These are phyloP conservation scores for Poeciliopsis presidionis DNA, from an alignment of 2,797 vertebrate species.

Conservation along the genomic window DNA sequence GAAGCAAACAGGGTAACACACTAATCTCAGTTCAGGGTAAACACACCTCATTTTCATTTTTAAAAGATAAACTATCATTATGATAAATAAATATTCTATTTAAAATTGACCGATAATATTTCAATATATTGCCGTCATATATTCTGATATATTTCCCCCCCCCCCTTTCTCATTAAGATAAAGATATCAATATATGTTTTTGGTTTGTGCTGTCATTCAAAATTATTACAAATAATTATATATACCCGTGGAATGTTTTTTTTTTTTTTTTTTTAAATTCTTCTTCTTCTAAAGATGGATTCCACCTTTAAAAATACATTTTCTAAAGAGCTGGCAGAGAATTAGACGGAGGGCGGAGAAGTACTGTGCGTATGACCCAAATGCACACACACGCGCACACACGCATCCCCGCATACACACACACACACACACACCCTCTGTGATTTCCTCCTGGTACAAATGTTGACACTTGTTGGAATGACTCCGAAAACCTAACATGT, in stretches of 20 bases:
- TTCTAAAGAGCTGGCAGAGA: conserved; percentile 45
- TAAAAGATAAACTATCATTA: conserved; percentile 67
- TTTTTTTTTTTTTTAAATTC: neutral
- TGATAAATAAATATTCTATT: conserved; percentile 78
- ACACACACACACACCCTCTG: neutral
- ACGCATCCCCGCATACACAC: neutral
- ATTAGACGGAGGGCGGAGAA: conserved; percentile 25
- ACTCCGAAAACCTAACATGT: conserved; percentile 36
- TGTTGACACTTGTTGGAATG: conserved; percentile 52
- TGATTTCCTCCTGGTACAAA: conserved; percentile 26
- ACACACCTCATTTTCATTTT: conserved; percentile 56
- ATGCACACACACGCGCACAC: neutral
- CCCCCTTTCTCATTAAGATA: conserved; percentile 62
- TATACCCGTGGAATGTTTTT: conserved; percentile 68
- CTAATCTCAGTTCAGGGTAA: conserved; percentile 47
- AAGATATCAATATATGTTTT: conserved; percentile 73
- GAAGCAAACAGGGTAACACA: conserved; percentile 29
- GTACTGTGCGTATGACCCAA: conserved; percentile 14
- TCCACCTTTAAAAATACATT: conserved; percentile 48
- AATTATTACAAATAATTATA: conserved; percentile 70
- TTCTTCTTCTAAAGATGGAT: conserved; percentile 17
- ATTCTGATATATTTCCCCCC: conserved; percentile 55
- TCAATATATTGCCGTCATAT: conserved; percentile 77
- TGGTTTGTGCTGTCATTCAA: conserved; percentile 81
- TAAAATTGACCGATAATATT: conserved; percentile 74